Percentiles rank a stretch among this genome's conserved stretches.
phyloP scores from a whole-genome alignment of 92 coral and sea anemone species.

The Epizoanthus scotinus region DNA sequence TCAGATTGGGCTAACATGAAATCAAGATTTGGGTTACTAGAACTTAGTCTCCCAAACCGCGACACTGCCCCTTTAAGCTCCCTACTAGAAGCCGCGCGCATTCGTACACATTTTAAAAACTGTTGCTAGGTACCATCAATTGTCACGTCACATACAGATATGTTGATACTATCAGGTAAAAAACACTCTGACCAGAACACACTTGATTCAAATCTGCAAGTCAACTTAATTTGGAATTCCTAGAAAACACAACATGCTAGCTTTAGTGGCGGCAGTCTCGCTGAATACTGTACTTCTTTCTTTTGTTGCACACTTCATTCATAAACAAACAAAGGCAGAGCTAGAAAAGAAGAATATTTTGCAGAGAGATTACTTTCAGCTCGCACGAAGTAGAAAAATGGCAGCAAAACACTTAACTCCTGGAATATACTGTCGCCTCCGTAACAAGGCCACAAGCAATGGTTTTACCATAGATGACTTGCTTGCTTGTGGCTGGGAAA shows the following conservation, averaged over 20 bases:
- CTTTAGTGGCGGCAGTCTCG: not conserved
- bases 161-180: too few relatives aligned
- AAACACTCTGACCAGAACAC: too few relatives aligned
- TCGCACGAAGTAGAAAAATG: not conserved
- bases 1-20: too few relatives aligned
- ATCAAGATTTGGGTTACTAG: too few relatives aligned
- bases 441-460: slow-evolving; percentile 46
- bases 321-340: not conserved
- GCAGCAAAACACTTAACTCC: slow-evolving; percentile 41
- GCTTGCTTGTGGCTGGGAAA: not conserved
- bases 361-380: slow-evolving; percentile 13
- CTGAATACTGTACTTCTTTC: slow-evolving; percentile 22
- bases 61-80: too few relatives aligned
- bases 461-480: slow-evolving; percentile 47
- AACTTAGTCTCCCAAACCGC: too few relatives aligned
- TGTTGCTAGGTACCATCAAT: too few relatives aligned
- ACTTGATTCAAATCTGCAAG: too few relatives aligned
- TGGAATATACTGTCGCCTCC: slow-evolving; percentile 42
- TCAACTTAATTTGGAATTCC: too few relatives aligned
- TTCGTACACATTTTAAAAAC: too few relatives aligned
- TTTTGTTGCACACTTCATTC: not conserved
- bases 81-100: too few relatives aligned
- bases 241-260: not conserved
- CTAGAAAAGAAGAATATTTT: not conserved
- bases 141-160: too few relatives aligned